These are phyloP conservation scores for Nephotettix cincticeps DNA, from an alignment of 1,140 invertebrate species.

Conservation along the genomic window DNA sequence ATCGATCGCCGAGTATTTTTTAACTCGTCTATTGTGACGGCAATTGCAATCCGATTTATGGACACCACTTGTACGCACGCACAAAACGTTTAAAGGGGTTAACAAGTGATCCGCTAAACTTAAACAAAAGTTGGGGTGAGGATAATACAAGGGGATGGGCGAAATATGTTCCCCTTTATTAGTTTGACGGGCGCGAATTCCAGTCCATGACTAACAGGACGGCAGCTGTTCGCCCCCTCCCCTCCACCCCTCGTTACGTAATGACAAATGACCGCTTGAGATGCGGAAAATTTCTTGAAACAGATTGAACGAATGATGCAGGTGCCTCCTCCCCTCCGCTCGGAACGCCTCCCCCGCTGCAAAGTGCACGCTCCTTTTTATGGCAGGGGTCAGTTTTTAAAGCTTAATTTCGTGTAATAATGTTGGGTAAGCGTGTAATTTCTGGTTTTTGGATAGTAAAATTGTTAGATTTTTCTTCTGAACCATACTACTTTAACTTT, in stretches of 20 bases:
- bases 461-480: no score
- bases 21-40: not conserved
- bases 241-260: not conserved
- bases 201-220: slow-evolving; percentile 26
- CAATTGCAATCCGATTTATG: not conserved
- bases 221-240: not conserved
- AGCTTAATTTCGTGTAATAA: no score
- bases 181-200: slow-evolving; percentile 22
- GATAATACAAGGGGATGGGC: not conserved
- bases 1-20: not conserved
- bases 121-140: slow-evolving; percentile 1
- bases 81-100: slow-evolving; percentile 25
- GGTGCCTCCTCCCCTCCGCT: not conserved
- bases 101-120: slow-evolving; percentile 21
- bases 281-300: slow-evolving; percentile 28
- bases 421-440: no score
- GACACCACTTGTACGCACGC: not conserved
- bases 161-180: slow-evolving; percentile 15
- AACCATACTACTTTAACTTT: no score
- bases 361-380: no score
- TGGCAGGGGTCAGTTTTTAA: no score
- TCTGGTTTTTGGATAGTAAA: no score
- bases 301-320: slow-evolving; percentile 25
- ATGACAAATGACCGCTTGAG: slow-evolving; percentile 25
- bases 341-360: not conserved